Percentiles rank a stretch among this genome's conserved stretches.
These are phyloP conservation scores for Morone chrysops DNA, from an alignment of 2,113 vertebrate genomes.

Conservation along the genomic window DNA sequence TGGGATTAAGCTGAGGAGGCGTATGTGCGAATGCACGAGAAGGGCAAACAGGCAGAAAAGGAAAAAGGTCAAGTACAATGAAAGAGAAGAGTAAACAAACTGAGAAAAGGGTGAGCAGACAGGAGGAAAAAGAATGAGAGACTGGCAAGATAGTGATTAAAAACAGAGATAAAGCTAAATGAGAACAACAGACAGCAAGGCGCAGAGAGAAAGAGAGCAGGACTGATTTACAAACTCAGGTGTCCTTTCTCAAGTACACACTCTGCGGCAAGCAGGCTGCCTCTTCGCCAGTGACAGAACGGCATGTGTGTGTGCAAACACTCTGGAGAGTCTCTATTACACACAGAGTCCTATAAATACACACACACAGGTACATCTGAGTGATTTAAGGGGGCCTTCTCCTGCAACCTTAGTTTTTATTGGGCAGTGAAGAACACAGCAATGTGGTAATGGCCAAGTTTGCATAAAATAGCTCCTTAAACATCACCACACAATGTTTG, in stretches of 20 bases:
- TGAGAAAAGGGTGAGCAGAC: not conserved
- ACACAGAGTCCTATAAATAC: conserved; percentile 60
- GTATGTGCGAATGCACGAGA: not conserved
- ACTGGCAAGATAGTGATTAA: conserved; percentile 40
- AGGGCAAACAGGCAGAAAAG: not conserved
- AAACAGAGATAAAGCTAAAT: conserved; percentile 52
- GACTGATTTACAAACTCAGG: conserved; percentile 75
- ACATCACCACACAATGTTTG: conserved; percentile 37
- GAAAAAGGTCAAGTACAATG: conserved; percentile 32
- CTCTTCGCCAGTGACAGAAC: conserved; percentile 53
- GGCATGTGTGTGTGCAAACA: conserved; percentile 50
- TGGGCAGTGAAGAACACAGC: conserved; percentile 77
- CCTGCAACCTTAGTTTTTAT: conserved; percentile 76
- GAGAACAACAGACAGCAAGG: conserved; percentile 28
- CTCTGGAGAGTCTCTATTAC: conserved; percentile 53
- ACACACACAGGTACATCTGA: conserved; percentile 71
- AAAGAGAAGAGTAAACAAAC: conserved; percentile 31
- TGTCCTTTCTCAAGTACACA: conserved; percentile 80
- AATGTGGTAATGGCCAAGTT: conserved; percentile 74
- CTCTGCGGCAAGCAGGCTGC: conserved; percentile 67
- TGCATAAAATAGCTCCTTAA: conserved; percentile 75
- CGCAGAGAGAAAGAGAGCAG: conserved; percentile 27
- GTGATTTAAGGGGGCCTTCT: conserved; percentile 75
- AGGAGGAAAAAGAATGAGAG: conserved; percentile 14
- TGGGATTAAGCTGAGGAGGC: conserved; percentile 14